Evolutionary conservation across 2,888 invertebrate species (phyloP), one percentile per base, ranked within the genome.

Genomic region (Idaea aversata): DNA sequence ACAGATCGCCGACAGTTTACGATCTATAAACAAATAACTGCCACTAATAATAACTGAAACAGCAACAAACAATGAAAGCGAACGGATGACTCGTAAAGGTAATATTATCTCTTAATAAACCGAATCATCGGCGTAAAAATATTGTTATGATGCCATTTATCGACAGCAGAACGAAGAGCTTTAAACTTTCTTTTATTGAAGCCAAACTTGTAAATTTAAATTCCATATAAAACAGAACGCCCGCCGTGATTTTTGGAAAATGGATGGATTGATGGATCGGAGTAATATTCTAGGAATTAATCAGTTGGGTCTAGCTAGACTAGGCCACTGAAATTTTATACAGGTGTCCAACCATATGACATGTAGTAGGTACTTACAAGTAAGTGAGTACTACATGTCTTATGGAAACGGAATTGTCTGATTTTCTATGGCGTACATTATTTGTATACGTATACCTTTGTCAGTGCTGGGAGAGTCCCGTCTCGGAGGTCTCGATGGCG

Each of bases 1-100:
- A 88, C 89, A 86, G 86, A 87, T 85, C 85, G 86, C 84, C 84
- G 85, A 86, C 85, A 79, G 82, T 92, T 93, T 92, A 93, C 77
- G 91, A 88, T 82, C 92, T 85, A 91, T 91, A 91, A 93, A 92
- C 91, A 88, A 86, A 90, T 90, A 88, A 93, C 88, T 84, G 82
- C 87, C 88, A 90, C 90, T 91, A 91, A 91, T 91, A 91, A 91
- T 91, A 93, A 90, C 90, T 85, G 90, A 87, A 90, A 91, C 88
- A 88, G 88, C 87, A 89, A 81, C 89, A 88, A 87, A 90, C 90
- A 89, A 87, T 90, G 88, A 88, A 91, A 91, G 88, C 87, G 86
- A 86, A 84, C 80, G 84, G 82, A 84, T 85, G 80, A 84, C 86
- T 86, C 90, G 86, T 91, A 91, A 91, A 91, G 91, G 92, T 91